Evolutionary conservation across 2,888 invertebrate species (phyloP), one percentile per base, ranked within the genome.

Genomic region (Hofmannophila pseudospretella): DNA sequence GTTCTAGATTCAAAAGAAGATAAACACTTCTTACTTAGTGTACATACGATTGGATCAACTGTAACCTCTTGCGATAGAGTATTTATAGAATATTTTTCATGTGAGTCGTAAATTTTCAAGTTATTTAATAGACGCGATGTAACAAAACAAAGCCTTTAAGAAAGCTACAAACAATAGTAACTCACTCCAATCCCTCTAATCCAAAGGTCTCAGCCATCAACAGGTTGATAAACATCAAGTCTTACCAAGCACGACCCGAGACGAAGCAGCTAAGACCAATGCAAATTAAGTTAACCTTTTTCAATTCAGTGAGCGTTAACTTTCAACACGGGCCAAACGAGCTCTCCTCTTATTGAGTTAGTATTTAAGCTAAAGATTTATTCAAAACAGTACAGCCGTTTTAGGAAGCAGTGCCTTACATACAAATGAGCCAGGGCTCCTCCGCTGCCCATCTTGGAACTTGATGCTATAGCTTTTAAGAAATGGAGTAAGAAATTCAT

Each of bases 331-430:
- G 45, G 53, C 59, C 59, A 70, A 71, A 72, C 70, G 69, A 70
- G 67, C 54, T 43, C 49, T 60, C 44, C 41, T 45, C 64, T 74
- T 74, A 79, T 77, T 76, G 69, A 75, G 74, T 76, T 76, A 79
- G 70, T 74, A 71, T 76, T 76, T 73, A 71, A 70, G 64, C 59
- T 56, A 51, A 63, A 67, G 77, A 77, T 78, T 79, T 78, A 79
- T 79, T 77, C 70, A 73, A 79, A 78, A 71, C 67, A 77, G 70
- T 61, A 72, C 66, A 61, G 61, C 58, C 67, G 61, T 67, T 75
- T 70, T 67, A 46, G 46, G 56, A 41, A 37, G 44, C 45, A 42
- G 48, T 40, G 44, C 35, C 47, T 50, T 55, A 65, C 72, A 79
- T 78, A 78, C 62, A 67, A 77, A 78, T 77, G 67, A 74, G 47